Conservation (phyloP, 1,140 invertebrate species). For the Uloborus diversus region DNA sequence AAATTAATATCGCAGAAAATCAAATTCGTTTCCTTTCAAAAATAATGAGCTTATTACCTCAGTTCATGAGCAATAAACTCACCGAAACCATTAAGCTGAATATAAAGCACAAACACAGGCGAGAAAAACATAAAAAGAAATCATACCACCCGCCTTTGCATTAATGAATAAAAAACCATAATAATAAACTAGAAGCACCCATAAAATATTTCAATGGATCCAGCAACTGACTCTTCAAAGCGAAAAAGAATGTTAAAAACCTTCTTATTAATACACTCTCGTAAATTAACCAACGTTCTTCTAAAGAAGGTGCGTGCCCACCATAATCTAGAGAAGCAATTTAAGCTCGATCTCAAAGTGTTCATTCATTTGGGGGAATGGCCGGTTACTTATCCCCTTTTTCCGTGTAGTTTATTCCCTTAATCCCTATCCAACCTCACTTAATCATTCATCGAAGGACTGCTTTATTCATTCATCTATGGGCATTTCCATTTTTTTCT, state of each 20-base stretch:
- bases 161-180: neutral
- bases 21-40: too few species aligned
- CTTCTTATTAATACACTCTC: slow-evolving; percentile 42
- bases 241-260: neutral
- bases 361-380: slow-evolving; percentile 35
- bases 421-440: slow-evolving; percentile 24
- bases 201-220: slow-evolving; percentile 30
- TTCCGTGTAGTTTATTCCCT: slow-evolving; percentile 9
- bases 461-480: slow-evolving; percentile 11
- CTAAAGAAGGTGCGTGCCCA: slow-evolving; percentile 10
- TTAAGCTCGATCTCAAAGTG: slow-evolving; percentile 30
- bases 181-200: neutral
- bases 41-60: slow-evolving; percentile 42
- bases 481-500: neutral
- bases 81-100: slow-evolving; percentile 11
- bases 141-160: neutral
- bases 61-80: slow-evolving; percentile 38
- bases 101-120: slow-evolving; percentile 8
- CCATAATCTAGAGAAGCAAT: slow-evolving; percentile 50
- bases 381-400: neutral
- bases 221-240: neutral
- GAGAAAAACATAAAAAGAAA: neutral
- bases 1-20: too few species aligned
- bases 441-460: slow-evolving; percentile 27
- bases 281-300: slow-evolving; percentile 26